These are phyloP conservation scores for Calameuta idolon DNA, from an alignment of 2,888 invertebrate species.

Conservation along the genomic window DNA sequence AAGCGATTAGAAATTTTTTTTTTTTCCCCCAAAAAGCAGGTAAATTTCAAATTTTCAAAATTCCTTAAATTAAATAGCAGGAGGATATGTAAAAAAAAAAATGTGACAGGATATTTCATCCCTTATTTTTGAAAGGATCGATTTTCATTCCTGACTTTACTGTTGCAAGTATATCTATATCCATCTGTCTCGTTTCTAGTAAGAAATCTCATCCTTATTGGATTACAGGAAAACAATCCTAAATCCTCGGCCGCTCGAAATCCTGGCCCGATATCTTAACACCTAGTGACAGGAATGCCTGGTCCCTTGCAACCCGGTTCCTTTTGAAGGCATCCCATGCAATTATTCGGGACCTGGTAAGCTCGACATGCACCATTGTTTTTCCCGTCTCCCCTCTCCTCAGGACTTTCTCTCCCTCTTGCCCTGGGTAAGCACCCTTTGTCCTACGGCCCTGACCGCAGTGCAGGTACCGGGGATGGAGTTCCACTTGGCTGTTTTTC, in stretches of 20 bases:
- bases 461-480: constrained; percentile 20
- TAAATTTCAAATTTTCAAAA: background rate
- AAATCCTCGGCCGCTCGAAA: constrained; percentile 30
- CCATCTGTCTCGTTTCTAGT: background rate
- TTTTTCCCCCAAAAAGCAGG: background rate
- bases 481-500: constrained; percentile 40
- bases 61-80: background rate
- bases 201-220: constrained; percentile 48
- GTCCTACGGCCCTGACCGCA: background rate
- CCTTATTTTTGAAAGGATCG: no score
- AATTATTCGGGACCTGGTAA: constrained; percentile 57
- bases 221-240: constrained; percentile 57
- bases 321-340: constrained; percentile 56
- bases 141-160: no score
- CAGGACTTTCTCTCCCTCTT: constrained; percentile 15
- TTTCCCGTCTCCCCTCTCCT: background rate
- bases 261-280: constrained; percentile 44
- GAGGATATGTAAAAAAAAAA: no score
- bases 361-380: constrained; percentile 26
- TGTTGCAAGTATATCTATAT: background rate
- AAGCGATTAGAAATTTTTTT: background rate
- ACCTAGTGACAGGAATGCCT: constrained; percentile 52
- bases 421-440: background rate
- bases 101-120: no score
- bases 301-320: constrained; percentile 37